Conservation (phyloP, 37 sponge, comb jelly and placozoan genomes). For the Halichondria panicea region DNA sequence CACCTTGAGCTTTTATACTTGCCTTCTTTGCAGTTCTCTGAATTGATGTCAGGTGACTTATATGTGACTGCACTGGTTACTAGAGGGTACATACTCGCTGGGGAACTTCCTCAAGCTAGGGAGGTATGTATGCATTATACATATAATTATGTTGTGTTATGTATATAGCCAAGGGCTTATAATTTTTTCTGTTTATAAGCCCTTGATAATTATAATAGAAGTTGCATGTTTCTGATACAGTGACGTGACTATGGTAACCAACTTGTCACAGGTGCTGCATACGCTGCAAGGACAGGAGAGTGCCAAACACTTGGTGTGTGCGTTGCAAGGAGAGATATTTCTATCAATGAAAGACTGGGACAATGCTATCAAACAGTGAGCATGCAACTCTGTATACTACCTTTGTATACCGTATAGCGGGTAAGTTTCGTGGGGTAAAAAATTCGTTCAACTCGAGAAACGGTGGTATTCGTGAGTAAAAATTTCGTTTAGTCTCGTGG, state of each 20-base stretch:
- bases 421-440: not conserved
- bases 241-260: not conserved
- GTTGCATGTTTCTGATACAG: no score
- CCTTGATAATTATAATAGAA: not conserved
- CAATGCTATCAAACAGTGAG: constrained; percentile 14
- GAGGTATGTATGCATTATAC: constrained; percentile 26
- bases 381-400: not conserved
- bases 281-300: not conserved
- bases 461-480: no score
- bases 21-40: no score
- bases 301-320: not conserved
- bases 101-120: constrained; percentile 15
- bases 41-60: constrained; percentile 40
- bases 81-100: constrained; percentile 9
- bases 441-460: no score
- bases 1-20: no score
- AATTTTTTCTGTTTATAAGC: not conserved
- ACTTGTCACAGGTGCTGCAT: constrained; percentile 12
- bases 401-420: not conserved
- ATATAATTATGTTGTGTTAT: no score
- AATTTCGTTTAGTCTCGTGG: no score
- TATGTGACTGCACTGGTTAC: constrained; percentile 28
- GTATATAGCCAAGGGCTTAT: no score
- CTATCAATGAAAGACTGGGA: constrained; percentile 16
- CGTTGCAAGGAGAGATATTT: constrained; percentile 15